Evolutionary conservation across 53 echinoderm and acorn worm genomes (phyloP), one percentile per base, ranked within the genome.

Genomic region (Astropecten irregularis): DNA sequence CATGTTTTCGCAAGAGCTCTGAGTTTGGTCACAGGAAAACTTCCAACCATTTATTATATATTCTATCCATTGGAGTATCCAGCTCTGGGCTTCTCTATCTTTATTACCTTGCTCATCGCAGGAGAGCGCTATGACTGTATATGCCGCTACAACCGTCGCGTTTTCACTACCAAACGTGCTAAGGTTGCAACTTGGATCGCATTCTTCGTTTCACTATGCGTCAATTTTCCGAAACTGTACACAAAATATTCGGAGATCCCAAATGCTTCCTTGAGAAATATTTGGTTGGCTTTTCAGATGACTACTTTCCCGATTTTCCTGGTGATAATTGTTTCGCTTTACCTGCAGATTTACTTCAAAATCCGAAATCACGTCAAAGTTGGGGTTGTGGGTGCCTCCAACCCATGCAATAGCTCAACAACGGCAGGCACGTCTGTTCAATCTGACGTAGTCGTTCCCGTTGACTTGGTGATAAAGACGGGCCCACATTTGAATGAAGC

Each of bases 51-150:
- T n/a, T n/a, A n/a, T n/a, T n/a, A n/a, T n/a, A n/a, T n/a, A n/a
- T n/a, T n/a, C n/a, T n/a, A n/a, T n/a, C n/a, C n/a, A n/a, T n/a
- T n/a, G n/a, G n/a, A n/a, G n/a, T n/a, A n/a, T n/a, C n/a, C n/a
- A n/a, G n/a, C n/a, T n/a, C n/a, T n/a, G n/a, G n/a, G n/a, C 1
- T 21, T 53, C 13, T 73, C 73, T 4, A 53, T 21, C 9, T 34
- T 39, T 3, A 73, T 56, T 25, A 73, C 73, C 4, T 54, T 55
- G n/a, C 20, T 23, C 18, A 73, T 73, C 25, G 73, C 73, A 9
- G 54, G 34, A 13, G 73, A 73, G 36, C 55, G 73, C 11, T 73
- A 73, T 16, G 73, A 73, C 56, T 73, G 73, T 40, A 33, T 73
- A 9, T 73, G 73, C 40, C 55, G 73, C 4, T 36, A 9, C 20